Evolutionary conservation across 2,113 vertebrate genomes (phyloP).

Genomic region (Bungarus multicinctus): DNA sequence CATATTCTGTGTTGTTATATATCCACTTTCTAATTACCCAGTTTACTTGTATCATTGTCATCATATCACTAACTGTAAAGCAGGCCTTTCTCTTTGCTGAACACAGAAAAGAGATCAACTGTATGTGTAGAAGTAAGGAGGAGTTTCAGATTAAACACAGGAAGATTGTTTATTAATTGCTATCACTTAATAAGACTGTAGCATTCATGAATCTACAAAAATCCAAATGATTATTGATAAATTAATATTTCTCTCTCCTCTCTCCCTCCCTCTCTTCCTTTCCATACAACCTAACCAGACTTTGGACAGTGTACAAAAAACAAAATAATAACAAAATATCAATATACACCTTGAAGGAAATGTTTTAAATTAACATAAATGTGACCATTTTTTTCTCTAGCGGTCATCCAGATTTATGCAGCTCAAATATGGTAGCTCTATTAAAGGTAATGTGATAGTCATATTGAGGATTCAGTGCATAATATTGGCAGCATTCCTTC

Average conservation of each 20-base stretch:
- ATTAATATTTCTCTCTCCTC: neutral
- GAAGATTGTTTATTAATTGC: neutral
- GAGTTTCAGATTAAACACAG: neutral
- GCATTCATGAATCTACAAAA: neutral
- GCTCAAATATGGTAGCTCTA: neutral
- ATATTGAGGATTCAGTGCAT: neutral
- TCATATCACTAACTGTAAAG: neutral
- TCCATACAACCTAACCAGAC: neutral
- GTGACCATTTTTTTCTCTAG: neutral
- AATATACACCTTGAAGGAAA: neutral
- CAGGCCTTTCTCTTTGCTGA: neutral
- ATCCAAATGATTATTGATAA: neutral
- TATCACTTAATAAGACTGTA: neutral
- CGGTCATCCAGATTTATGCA: neutral
- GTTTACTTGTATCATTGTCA: neutral
- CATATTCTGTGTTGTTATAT: neutral
- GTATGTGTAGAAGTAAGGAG: neutral
- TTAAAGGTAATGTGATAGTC: neutral
- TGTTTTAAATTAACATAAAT: neutral
- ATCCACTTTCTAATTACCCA: neutral
- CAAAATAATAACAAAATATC: neutral
- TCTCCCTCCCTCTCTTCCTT: neutral
- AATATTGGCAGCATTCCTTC: neutral
- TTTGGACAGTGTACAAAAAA: neutral
- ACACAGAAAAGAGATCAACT: neutral